Percentiles rank a stretch among this genome's conserved stretches.
Evolutionary conservation across 1,140 invertebrate species (phyloP).

Genomic region (Drosophila mauritiana): DNA sequence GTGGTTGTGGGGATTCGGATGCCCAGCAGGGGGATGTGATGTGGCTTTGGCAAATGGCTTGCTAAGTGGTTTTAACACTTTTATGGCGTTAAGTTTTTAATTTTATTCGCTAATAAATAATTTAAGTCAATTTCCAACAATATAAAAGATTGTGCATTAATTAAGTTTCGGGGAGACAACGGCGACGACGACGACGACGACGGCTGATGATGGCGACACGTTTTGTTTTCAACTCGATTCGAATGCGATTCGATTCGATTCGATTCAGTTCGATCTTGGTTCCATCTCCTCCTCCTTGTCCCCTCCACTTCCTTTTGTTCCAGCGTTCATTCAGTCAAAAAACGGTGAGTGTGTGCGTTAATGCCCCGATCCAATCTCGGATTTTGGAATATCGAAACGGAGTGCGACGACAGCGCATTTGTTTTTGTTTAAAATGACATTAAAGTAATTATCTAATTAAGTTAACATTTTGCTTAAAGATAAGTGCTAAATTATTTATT

Average conservation of each 20-base stretch:
- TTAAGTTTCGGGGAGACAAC: slow-evolving; percentile 58
- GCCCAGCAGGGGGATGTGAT: neutral
- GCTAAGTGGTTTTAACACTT: slow-evolving; percentile 84
- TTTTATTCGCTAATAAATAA: slow-evolving; percentile 84
- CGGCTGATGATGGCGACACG: slow-evolving; percentile 55
- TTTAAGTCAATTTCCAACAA: slow-evolving; percentile 78
- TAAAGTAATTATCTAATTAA: slow-evolving; percentile 84
- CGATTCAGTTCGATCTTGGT: slow-evolving; percentile 53
- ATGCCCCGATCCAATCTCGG: slow-evolving; percentile 44
- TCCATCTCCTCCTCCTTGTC: neutral
- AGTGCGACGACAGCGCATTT: slow-evolving; percentile 69
- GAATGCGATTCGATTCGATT: slow-evolving; percentile 39
- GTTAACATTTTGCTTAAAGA: slow-evolving; percentile 83
- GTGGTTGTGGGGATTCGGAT: neutral
- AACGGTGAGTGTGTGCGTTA: slow-evolving; percentile 19
- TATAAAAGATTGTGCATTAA: slow-evolving; percentile 77
- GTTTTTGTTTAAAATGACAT: slow-evolving; percentile 79
- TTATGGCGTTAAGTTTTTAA: slow-evolving; percentile 84
- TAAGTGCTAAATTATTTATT: slow-evolving; percentile 83
- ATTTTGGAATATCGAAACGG: slow-evolving; percentile 27
- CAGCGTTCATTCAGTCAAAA: slow-evolving; percentile 60
- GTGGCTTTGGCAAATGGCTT: slow-evolving; percentile 77
- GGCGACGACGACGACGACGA: slow-evolving; percentile 1
- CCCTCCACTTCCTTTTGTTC: neutral
- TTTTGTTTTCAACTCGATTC: slow-evolving; percentile 50